Conservation (phyloP, 2,888 invertebrate species). For the Meiosimyza platycephala region DNA sequence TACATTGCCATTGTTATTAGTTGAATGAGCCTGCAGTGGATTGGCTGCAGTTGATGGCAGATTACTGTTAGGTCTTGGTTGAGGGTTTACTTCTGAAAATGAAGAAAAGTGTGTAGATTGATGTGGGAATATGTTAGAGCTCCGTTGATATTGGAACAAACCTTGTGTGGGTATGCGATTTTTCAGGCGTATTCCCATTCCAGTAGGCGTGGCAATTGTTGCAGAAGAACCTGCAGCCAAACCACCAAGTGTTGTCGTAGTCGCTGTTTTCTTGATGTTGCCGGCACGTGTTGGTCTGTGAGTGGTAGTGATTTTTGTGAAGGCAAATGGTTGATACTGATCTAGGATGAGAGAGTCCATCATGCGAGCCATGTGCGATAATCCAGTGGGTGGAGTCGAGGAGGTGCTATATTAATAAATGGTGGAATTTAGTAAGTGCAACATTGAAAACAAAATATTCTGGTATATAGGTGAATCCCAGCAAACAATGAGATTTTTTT, state of each 20-base stretch:
- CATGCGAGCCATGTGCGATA: slow-evolving; percentile 80
- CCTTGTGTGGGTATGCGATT: slow-evolving; percentile 67
- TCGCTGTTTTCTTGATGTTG: slow-evolving; percentile 53
- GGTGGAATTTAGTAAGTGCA: too few relatives aligned
- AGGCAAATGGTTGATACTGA: slow-evolving; percentile 75
- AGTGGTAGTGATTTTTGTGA: slow-evolving; percentile 73
- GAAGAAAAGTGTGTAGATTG: slow-evolving; percentile 33
- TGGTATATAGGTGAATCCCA: too few relatives aligned
- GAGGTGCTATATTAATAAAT: slow-evolving; percentile 66
- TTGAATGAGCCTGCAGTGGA: slow-evolving; percentile 37
- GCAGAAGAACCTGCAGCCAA: slow-evolving; percentile 43
- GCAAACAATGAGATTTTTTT: too few relatives aligned
- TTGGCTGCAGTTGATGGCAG: slow-evolving; percentile 46
- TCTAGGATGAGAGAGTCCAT: slow-evolving; percentile 80
- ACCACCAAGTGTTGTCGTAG: slow-evolving; percentile 48
- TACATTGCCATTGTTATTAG: slow-evolving; percentile 40
- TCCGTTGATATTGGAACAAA: slow-evolving; percentile 42
- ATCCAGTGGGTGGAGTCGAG: slow-evolving; percentile 69
- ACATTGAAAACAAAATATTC: too few relatives aligned
- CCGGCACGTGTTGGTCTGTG: slow-evolving; percentile 65
- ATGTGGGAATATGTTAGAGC: not conserved
- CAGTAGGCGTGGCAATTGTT: slow-evolving; percentile 47
- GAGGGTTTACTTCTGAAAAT: slow-evolving; percentile 66
- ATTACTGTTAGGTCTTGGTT: slow-evolving; percentile 61
- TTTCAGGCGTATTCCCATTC: slow-evolving; percentile 55